Base-by-base conservation (phyloP, 2,888 invertebrate genomes). In the Caenorhabditis plicata region DNA sequence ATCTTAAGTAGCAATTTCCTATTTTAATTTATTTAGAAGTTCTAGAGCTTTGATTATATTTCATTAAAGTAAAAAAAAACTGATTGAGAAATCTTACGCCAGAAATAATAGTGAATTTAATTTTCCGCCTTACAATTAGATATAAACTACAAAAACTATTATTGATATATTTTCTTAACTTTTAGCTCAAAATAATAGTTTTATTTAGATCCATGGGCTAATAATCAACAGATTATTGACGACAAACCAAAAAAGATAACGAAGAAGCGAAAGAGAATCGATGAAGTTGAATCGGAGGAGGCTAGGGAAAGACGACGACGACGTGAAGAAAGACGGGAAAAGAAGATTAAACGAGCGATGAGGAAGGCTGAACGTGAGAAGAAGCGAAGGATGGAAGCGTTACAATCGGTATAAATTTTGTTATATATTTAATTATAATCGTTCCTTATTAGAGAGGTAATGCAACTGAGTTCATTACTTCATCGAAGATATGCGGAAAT, bases 121-220 rank as follows among this genome's bases (percentile, higher is more conserved):
- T n/a, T n/a, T n/a, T n/a, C n/a, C n/a, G n/a, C n/a, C n/a, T n/a
- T n/a, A n/a, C n/a, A n/a, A n/a, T n/a, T n/a, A n/a, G n/a, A n/a
- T n/a, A n/a, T n/a, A n/a, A n/a, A n/a, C n/a, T n/a, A n/a, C n/a
- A n/a, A n/a, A n/a, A n/a, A n/a, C n/a, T n/a, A n/a, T n/a, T n/a
- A n/a, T 15, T 33, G 5, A n/a, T n/a, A 36, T n/a, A 4, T 7
- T 20, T 8, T 23, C 8, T 40, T 9, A 27, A 27, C 29, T 9
- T 27, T 27, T 27, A 8, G 7, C 29, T 27, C 7, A 27, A 27
- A 7, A 27, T 27, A n/a, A n/a, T n/a, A n/a, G 8, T 35, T 11
- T 36, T 39, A 39, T 55, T 0, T 40, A 44, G 90, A 91, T 83
- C 90, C 90, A 0, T 91, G 91, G 90, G 86, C 89, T 2, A 41